Conservation (phyloP, 2,113 vertebrate genomes). For the Euleptes europaea region DNA sequence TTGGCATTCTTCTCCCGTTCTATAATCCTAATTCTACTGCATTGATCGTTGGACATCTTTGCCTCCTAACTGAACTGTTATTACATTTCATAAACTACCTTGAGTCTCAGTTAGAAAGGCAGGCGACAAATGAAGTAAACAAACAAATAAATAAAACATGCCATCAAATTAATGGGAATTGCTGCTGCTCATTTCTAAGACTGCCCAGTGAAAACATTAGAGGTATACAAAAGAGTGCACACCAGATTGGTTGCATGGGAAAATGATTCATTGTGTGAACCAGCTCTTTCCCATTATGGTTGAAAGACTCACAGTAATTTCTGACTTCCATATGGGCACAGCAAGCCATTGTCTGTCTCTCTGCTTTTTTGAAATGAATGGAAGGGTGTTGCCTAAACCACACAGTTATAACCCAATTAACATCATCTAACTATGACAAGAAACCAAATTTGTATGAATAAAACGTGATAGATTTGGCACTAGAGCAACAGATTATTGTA, state of each 20-base stretch:
- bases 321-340: not conserved
- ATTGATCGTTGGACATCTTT: no score
- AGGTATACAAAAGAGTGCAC: not conserved
- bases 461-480: not conserved
- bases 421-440: not conserved
- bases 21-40: no score
- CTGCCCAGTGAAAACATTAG: not conserved
- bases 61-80: no score
- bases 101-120: no score
- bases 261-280: not conserved
- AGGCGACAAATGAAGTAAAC: no score
- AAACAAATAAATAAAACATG: not conserved
- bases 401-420: conserved; percentile 10
- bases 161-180: not conserved
- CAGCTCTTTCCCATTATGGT: not conserved
- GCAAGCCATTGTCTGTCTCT: not conserved
- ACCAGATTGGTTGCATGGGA: no score
- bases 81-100: no score
- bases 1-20: no score
- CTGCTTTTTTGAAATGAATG: not conserved
- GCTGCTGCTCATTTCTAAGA: not conserved
- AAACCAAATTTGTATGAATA: not conserved
- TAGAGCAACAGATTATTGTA: not conserved
- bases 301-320: not conserved
- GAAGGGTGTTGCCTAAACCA: not conserved